phyloP scores from a whole-genome alignment of 2,113 vertebrate species.

The Speoplatyrhinus poulsoni region DNA sequence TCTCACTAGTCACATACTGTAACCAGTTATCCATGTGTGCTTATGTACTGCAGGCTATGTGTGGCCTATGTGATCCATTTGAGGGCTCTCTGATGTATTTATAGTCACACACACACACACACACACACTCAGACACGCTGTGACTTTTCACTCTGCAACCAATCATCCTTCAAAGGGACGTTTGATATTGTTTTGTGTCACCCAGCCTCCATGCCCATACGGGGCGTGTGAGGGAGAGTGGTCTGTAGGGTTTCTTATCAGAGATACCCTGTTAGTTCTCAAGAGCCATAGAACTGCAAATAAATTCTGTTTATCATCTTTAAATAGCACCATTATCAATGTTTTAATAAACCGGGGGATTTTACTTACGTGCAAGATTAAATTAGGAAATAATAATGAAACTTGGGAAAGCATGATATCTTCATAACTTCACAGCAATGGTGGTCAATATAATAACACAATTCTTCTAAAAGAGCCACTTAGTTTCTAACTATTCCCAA shows the following conservation, averaged over 20 bases:
- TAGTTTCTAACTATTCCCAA: conserved; percentile 32
- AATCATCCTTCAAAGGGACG: conserved; percentile 63
- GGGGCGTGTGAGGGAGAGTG: conserved; percentile 27
- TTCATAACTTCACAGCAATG: neutral
- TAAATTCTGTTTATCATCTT: too few species aligned
- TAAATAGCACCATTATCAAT: too few species aligned
- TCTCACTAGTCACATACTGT: neutral
- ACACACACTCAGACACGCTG: conserved; percentile 21
- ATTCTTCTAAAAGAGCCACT: conserved; percentile 28
- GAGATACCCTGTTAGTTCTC: too few species aligned
- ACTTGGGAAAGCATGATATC: conserved; percentile 1
- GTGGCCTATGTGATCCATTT: conserved; percentile 49
- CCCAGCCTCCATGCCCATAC: conserved; percentile 43
- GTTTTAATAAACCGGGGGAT: too few species aligned
- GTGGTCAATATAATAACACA: neutral
- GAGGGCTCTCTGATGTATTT: conserved; percentile 63
- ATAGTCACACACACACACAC: conserved; percentile 51
- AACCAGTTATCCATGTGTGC: conserved; percentile 1
- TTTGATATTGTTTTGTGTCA: conserved; percentile 63
- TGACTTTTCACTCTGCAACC: conserved; percentile 52
- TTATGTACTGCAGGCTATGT: conserved; percentile 20
- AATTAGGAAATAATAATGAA: neutral
- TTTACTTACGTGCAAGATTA: too few species aligned
- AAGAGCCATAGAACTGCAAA: too few species aligned
- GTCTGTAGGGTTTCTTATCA: neutral